Evolutionary conservation across 1,140 invertebrate genomes (phyloP).

Genomic region (Nasonia longicornis): DNA sequence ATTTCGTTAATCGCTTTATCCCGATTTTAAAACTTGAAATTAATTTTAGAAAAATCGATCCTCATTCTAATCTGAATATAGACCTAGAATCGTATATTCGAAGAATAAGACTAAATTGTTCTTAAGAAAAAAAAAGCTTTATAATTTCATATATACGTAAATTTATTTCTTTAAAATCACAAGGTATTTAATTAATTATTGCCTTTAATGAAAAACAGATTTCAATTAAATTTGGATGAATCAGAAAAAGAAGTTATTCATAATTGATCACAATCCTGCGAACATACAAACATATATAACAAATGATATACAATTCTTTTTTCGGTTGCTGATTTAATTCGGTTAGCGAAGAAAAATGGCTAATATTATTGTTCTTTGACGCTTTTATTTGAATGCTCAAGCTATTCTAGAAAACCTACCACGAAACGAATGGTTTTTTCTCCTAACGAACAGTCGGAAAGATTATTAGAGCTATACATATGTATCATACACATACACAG

Average conservation of each 20-base stretch:
- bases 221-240: slow-evolving; percentile 16
- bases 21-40: not conserved
- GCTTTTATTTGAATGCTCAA: slow-evolving; percentile 15
- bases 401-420: slow-evolving; percentile 7
- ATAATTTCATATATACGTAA: not conserved
- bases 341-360: not conserved
- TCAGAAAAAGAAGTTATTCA: not conserved
- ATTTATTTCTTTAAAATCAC: not conserved
- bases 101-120: not conserved
- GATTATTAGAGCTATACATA: slow-evolving; percentile 1
- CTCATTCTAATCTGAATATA: not conserved
- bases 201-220: not conserved
- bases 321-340: not conserved
- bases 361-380: slow-evolving; percentile 29
- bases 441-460: slow-evolving; percentile 21
- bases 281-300: slow-evolving; percentile 12
- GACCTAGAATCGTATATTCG: not conserved
- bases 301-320: slow-evolving; percentile 35
- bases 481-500: not conserved
- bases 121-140: not conserved
- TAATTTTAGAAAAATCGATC: not conserved
- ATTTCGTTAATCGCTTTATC: not conserved
- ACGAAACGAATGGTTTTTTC: slow-evolving; percentile 1
- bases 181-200: slow-evolving; percentile 1
- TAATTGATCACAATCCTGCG: slow-evolving; percentile 15